Evolutionary conservation across 2,888 invertebrate species (phyloP).

Genomic region (Agonopterix arenella): DNA sequence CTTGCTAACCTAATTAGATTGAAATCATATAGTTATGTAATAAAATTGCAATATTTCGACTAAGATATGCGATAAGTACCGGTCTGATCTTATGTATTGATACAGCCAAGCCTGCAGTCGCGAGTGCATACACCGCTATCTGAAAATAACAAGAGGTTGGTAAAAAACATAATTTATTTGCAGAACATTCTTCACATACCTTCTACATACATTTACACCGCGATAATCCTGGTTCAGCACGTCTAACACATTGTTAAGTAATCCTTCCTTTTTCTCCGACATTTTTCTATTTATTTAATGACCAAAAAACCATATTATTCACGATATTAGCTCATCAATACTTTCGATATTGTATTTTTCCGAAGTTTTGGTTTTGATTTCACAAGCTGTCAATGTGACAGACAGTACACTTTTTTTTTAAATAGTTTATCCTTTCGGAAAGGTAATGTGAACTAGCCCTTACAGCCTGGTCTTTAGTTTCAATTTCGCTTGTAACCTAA

Average conservation of each 20-base stretch:
- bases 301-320: conserved; percentile 42
- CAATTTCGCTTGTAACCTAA: too few relatives aligned
- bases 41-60: conserved; percentile 19
- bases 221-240: conserved; percentile 64
- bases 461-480: too few relatives aligned
- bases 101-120: conserved; percentile 70
- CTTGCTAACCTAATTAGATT: conserved; percentile 72
- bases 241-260: conserved; percentile 44
- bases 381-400: too few relatives aligned
- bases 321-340: conserved; percentile 50
- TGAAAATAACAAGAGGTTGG: conserved; percentile 35
- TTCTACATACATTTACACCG: conserved; percentile 59
- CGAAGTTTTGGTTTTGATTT: conserved; percentile 17
- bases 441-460: too few relatives aligned
- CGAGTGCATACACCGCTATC: conserved; percentile 77
- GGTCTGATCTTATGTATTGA: conserved; percentile 78
- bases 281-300: conserved; percentile 32
- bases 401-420: too few relatives aligned
- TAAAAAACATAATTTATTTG: conserved; percentile 12
- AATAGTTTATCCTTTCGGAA: too few relatives aligned
- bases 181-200: not conserved
- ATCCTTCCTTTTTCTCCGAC: conserved; percentile 45
- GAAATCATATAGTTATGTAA: conserved; percentile 52
- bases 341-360: conserved; percentile 33
- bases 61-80: conserved; percentile 49